These are phyloP conservation scores for Macaria notata DNA, from an alignment of 2,888 invertebrate species.

Conservation along the genomic window DNA sequence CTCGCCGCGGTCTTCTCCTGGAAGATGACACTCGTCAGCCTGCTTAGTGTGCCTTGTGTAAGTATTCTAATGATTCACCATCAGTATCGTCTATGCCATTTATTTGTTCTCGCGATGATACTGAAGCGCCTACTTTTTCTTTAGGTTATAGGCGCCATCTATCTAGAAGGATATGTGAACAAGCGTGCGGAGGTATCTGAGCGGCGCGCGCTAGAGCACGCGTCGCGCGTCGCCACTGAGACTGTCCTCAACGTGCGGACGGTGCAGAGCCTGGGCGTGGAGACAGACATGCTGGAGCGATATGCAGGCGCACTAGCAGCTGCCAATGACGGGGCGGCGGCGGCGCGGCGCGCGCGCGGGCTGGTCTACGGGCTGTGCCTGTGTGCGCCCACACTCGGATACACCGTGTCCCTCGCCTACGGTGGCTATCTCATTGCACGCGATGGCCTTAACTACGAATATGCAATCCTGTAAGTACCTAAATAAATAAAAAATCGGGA, in stretches of 20 bases:
- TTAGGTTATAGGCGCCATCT: slow-evolving; percentile 82
- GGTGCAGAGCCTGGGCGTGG: no score
- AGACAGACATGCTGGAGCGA: slow-evolving; percentile 73
- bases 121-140: no score
- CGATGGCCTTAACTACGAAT: slow-evolving; percentile 82
- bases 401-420: slow-evolving; percentile 87
- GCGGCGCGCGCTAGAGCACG: slow-evolving; percentile 81
- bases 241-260: slow-evolving; percentile 84
- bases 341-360: slow-evolving; percentile 81
- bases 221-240: slow-evolving; percentile 84
- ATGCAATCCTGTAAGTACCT: slow-evolving; percentile 85
- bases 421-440: slow-evolving; percentile 86
- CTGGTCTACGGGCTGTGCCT: slow-evolving; percentile 87
- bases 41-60: slow-evolving; percentile 83
- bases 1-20: slow-evolving; percentile 81
- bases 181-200: slow-evolving; percentile 76
- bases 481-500: no score
- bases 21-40: slow-evolving; percentile 84
- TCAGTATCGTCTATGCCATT: no score
- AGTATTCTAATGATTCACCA: slow-evolving; percentile 38
- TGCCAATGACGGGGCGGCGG: slow-evolving; percentile 63
- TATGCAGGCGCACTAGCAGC: slow-evolving; percentile 71
- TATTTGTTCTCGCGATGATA: not conserved
- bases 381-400: slow-evolving; percentile 86
- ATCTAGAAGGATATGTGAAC: slow-evolving; percentile 80